Evolutionary conservation across 1,140 invertebrate genomes (phyloP).

Genomic region (Propsilocerus akamusi): DNA sequence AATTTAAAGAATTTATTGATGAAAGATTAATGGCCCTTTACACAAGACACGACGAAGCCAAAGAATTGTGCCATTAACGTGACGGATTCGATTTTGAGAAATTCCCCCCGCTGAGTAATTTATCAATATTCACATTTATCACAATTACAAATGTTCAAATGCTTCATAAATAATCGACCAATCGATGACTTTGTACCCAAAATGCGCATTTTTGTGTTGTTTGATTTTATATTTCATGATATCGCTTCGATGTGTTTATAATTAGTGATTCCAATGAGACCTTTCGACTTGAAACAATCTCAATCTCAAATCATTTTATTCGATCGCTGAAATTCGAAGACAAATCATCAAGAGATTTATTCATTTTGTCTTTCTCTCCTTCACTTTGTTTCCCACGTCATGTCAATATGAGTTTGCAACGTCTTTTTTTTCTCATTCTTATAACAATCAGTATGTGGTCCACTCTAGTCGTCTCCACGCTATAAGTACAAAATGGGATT

Average conservation of each 20-base stretch:
- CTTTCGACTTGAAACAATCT: no score
- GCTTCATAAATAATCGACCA: no score
- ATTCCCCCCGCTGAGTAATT: neutral
- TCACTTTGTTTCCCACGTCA: constrained; percentile 3
- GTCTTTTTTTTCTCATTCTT: neutral
- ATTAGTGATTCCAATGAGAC: no score
- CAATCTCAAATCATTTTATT: no score
- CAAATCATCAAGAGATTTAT: no score
- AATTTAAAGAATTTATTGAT: neutral
- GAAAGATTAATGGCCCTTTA: neutral
- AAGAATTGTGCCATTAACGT: neutral
- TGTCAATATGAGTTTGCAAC: constrained; percentile 1
- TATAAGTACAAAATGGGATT: neutral
- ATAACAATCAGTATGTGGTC: constrained; percentile 1
- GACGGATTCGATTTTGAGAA: neutral
- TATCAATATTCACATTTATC: constrained; percentile 4
- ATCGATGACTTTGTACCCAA: no score
- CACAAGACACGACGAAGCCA: neutral
- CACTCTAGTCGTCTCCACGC: neutral
- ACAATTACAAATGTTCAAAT: constrained; percentile 1
- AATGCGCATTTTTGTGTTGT: no score
- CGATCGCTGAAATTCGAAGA: no score
- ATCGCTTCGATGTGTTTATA: no score
- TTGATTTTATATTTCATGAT: no score
- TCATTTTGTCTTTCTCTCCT: no score